These are phyloP conservation scores for Leptarthrus brevirostris DNA, from an alignment of 2,888 invertebrate genomes.

Conservation along the genomic window DNA sequence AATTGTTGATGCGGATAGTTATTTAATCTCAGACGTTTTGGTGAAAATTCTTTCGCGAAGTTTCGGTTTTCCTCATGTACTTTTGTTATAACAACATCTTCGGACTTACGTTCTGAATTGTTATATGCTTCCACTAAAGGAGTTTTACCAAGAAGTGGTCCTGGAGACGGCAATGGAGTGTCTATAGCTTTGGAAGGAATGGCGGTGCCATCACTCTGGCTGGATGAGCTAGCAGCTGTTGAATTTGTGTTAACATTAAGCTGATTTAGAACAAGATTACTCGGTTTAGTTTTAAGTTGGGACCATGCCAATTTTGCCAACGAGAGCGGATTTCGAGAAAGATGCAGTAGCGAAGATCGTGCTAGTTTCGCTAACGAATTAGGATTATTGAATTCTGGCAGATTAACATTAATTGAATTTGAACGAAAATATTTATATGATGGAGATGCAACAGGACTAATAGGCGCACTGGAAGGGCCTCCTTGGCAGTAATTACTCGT, in stretches of 20 bases:
- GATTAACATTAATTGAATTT: constrained; percentile 71
- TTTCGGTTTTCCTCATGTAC: constrained; percentile 62
- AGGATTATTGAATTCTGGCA: constrained; percentile 70
- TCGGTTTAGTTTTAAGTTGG: constrained; percentile 69
- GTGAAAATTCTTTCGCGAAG: constrained; percentile 48
- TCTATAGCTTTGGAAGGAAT: constrained; percentile 65
- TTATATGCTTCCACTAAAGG: constrained; percentile 78
- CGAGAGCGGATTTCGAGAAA: constrained; percentile 62
- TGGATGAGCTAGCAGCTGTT: constrained; percentile 47
- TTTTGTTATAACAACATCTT: constrained; percentile 64
- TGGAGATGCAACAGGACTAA: constrained; percentile 65
- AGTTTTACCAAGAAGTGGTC: constrained; percentile 84
- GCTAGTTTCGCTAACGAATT: constrained; percentile 64
- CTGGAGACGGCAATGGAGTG: constrained; percentile 82
- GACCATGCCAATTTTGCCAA: constrained; percentile 65
- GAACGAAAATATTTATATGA: constrained; percentile 70
- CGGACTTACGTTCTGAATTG: constrained; percentile 58
- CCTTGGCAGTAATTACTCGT: constrained; percentile 84
- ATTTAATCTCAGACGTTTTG: constrained; percentile 50
- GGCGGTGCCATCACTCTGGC: constrained; percentile 14
- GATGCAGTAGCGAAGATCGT: constrained; percentile 65
- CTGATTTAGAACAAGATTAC: constrained; percentile 70
- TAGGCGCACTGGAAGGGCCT: constrained; percentile 65
- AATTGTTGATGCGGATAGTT: constrained; percentile 24
- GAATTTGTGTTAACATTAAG: constrained; percentile 62